phyloP scores from a whole-genome alignment of 1,140 invertebrate species.

The Scylla paramamosain region DNA sequence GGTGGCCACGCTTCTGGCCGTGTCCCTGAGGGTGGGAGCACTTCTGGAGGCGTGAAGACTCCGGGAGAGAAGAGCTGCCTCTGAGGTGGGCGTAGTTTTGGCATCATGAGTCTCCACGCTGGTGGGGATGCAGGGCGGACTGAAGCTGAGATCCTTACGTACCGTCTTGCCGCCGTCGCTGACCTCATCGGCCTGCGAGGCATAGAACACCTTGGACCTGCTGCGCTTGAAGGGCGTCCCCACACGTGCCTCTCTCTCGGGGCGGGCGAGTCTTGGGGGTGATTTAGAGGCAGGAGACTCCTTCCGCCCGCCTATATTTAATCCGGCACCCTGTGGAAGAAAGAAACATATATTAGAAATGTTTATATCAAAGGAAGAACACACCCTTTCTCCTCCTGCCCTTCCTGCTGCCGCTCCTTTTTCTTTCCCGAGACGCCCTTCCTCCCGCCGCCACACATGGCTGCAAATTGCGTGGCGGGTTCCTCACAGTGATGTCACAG shows the following conservation, averaged over 20 bases:
- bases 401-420: too few relatives aligned
- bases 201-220: slow-evolving; percentile 64
- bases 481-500: too few relatives aligned
- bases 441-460: too few relatives aligned
- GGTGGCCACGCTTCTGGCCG: neutral
- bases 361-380: neutral
- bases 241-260: slow-evolving; percentile 41
- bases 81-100: slow-evolving; percentile 54
- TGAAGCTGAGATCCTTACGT: slow-evolving; percentile 34
- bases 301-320: slow-evolving; percentile 50
- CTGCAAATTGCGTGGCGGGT: too few relatives aligned
- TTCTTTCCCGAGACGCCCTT: too few relatives aligned
- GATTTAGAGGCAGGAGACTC: slow-evolving; percentile 32
- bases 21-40: neutral
- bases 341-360: slow-evolving; percentile 38
- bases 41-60: slow-evolving; percentile 8
- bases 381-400: neutral
- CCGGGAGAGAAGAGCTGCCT: slow-evolving; percentile 11
- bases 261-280: neutral
- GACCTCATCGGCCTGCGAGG: slow-evolving; percentile 51
- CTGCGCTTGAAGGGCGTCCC: slow-evolving; percentile 67
- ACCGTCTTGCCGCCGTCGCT: slow-evolving; percentile 10
- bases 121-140: slow-evolving; percentile 51
- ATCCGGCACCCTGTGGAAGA: slow-evolving; percentile 42
- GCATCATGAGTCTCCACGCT: slow-evolving; percentile 51